Conservation (phyloP, 2,888 invertebrate species). For the Lithophane socia region DNA sequence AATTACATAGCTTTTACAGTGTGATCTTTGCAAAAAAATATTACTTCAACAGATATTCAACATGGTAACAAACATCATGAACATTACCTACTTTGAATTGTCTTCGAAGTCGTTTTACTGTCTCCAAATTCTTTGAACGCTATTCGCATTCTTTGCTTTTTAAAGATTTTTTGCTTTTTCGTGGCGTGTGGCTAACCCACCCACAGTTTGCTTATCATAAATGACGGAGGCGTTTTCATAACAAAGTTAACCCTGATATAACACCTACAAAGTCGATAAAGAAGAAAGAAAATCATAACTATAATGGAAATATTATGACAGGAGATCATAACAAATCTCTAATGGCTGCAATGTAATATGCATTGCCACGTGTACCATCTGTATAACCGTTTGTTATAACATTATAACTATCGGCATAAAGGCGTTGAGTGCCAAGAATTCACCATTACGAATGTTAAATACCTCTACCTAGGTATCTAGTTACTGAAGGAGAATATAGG, state of each 20-base stretch:
- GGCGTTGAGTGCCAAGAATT: slow-evolving; percentile 59
- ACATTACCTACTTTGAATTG: background rate
- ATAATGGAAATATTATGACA: slow-evolving; percentile 53
- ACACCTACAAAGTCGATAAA: slow-evolving; percentile 15
- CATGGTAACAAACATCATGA: background rate
- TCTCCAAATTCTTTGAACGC: background rate
- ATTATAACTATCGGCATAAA: slow-evolving; percentile 46
- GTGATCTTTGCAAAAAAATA: background rate
- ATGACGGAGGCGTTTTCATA: slow-evolving; percentile 13
- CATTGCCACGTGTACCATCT: slow-evolving; percentile 40
- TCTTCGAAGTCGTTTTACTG: background rate
- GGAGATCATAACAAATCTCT: slow-evolving; percentile 36
- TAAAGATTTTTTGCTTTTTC: background rate
- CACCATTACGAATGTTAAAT: slow-evolving; percentile 41
- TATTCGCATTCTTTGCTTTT: background rate
- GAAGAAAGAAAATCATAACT: slow-evolving; percentile 25
- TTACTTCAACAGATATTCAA: background rate
- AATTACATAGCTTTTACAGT: background rate
- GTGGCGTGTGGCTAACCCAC: slow-evolving; percentile 5
- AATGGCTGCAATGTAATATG: slow-evolving; percentile 22
- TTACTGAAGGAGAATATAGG: slow-evolving; percentile 28
- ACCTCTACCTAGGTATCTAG: slow-evolving; percentile 22
- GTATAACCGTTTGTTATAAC: slow-evolving; percentile 41
- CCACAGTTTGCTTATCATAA: slow-evolving; percentile 14
- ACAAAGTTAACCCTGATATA: slow-evolving; percentile 27